These are phyloP conservation scores for Pseudonaja textilis DNA, from an alignment of 2,113 vertebrate genomes.

Conservation along the genomic window DNA sequence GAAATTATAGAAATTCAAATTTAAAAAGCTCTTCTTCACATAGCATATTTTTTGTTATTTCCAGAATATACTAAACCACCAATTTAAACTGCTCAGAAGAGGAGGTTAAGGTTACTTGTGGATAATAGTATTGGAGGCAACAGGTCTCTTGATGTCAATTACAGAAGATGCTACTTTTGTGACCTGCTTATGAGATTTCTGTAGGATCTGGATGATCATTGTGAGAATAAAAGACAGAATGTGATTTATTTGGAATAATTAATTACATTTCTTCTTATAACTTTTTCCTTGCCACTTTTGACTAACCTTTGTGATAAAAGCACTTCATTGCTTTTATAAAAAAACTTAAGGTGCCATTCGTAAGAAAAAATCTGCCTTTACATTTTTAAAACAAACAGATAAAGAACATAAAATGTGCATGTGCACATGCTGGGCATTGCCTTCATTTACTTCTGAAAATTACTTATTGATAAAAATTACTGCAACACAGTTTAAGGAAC, in stretches of 20 bases:
- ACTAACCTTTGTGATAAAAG: not conserved
- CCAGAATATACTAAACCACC: not conserved
- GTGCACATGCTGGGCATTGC: not conserved
- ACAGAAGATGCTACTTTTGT: not conserved
- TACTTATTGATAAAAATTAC: not conserved
- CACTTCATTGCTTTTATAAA: not conserved
- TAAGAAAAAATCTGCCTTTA: not conserved
- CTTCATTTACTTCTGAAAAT: not conserved
- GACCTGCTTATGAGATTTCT: not conserved
- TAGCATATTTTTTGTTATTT: not conserved
- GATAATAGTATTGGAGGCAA: not conserved
- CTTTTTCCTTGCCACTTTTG: slow-evolving; percentile 10
- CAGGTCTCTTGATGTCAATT: not conserved
- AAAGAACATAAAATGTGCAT: not conserved
- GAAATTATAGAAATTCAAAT: not conserved
- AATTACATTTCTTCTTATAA: not conserved
- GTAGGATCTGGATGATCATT: not conserved
- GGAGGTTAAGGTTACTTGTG: not conserved
- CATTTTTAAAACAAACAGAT: not conserved
- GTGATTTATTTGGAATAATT: not conserved
- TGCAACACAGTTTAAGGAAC: not conserved
- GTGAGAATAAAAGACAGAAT: not conserved
- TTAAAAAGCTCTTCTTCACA: not conserved
- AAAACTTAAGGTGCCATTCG: not conserved
- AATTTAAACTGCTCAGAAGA: not conserved